Conservation (phyloP, 2,797 vertebrate species). For the Parauchenoglanis ngamensis region DNA sequence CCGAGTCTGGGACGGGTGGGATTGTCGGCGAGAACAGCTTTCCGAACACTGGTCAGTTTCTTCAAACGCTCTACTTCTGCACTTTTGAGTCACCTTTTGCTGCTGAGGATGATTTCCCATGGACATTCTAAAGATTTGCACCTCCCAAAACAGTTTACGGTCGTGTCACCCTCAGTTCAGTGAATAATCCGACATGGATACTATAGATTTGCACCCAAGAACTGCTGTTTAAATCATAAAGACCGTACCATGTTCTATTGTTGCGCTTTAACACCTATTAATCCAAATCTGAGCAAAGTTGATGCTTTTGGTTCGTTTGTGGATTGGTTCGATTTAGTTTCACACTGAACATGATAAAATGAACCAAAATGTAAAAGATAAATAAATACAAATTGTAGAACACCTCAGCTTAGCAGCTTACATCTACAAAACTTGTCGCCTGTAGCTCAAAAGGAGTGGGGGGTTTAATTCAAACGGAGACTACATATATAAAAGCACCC, state of each 20-base stretch:
- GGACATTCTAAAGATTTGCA: background rate
- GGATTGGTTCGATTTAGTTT: background rate
- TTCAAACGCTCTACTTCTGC: slow-evolving; percentile 28
- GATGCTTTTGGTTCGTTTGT: background rate
- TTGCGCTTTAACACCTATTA: background rate
- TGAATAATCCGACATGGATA: background rate
- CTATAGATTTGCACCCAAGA: background rate
- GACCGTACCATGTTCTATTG: background rate
- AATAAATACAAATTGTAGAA: no score
- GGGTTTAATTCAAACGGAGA: background rate
- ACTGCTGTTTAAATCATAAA: background rate
- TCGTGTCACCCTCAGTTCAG: background rate
- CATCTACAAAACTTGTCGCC: background rate
- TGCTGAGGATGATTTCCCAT: background rate
- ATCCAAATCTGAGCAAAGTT: background rate
- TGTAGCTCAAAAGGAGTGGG: background rate
- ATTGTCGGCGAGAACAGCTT: slow-evolving; percentile 39
- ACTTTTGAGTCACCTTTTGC: background rate
- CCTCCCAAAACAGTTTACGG: background rate
- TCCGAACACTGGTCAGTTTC: slow-evolving; percentile 49
- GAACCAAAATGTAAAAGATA: background rate
- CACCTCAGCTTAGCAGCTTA: background rate
- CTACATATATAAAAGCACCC: background rate
- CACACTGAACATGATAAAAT: no score
- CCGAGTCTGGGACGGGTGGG: background rate